Percentiles rank a stretch among this genome's conserved stretches.
These are phyloP conservation scores for Camponotus fellah DNA, from an alignment of 2,888 invertebrate genomes.

Conservation along the genomic window DNA sequence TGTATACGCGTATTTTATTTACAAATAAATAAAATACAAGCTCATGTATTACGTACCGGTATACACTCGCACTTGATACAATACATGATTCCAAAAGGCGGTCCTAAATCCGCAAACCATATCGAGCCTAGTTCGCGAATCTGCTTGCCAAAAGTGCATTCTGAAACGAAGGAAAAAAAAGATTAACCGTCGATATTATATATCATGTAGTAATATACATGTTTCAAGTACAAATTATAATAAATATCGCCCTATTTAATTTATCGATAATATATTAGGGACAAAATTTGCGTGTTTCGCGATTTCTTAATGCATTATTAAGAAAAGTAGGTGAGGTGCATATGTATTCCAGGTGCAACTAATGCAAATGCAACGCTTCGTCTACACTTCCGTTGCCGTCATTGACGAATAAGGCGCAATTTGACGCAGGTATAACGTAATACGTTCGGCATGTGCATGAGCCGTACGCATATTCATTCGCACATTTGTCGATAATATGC, in stretches of 20 bases:
- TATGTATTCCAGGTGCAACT: neutral
- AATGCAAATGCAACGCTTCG: neutral
- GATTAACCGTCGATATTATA: neutral
- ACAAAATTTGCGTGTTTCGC: too few relatives aligned
- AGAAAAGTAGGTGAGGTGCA: neutral
- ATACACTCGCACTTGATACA: slow-evolving; percentile 98
- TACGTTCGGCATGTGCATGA: slow-evolving; percentile 45
- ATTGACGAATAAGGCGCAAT: slow-evolving; percentile 51
- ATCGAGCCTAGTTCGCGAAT: slow-evolving; percentile 95
- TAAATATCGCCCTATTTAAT: neutral
- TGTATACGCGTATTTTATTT: slow-evolving; percentile 8
- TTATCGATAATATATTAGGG: neutral
- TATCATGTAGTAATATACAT: neutral
- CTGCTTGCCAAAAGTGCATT: slow-evolving; percentile 96
- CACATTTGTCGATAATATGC: slow-evolving; percentile 42
- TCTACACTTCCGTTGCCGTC: slow-evolving; percentile 14
- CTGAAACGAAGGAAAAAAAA: slow-evolving; percentile 89
- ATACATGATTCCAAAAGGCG: slow-evolving; percentile 97
- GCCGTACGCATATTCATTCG: slow-evolving; percentile 47
- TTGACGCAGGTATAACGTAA: slow-evolving; percentile 56
- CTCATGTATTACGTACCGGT: slow-evolving; percentile 91
- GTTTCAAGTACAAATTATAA: neutral
- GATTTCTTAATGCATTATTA: too few relatives aligned
- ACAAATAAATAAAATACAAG: neutral
- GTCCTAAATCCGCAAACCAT: slow-evolving; percentile 97